Base-by-base conservation (phyloP, 1,140 invertebrate species). In the Bombus cullumanus region DNA sequence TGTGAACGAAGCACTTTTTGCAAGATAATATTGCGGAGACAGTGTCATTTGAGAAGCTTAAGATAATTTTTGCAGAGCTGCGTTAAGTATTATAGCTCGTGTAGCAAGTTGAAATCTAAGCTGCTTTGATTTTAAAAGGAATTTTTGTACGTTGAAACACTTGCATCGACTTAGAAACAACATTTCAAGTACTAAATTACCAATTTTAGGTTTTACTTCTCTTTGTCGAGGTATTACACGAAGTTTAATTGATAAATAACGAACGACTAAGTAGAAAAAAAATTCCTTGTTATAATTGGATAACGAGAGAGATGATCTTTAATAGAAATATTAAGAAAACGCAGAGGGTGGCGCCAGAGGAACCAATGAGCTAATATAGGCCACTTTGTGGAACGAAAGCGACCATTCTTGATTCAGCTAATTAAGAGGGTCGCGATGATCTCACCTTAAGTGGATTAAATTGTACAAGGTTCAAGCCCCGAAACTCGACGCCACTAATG, bases 391-490 rank as follows among this genome's bases (percentile, higher is more conserved):
- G 43, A 89, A 88, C 72, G 77, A 76, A 80, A 83, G 28, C 53
- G 47, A 75, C 66, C 59, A 82, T 85, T 75, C 47, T 66, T 82
- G 22, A 73, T 71, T 84, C 81, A 66, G 59, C 74, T 78, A 82
- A 83, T 85, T 85, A 80, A 80, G 83, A 71, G 77, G 76, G 76
- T 57, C 31, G 34, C 74, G 81, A 78, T 83, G 81, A 83, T 77
- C 81, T 78, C 83, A 80, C 53, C 77, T 62, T 85, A 85, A 85
- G 68, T 72, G 77, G 77, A 85, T 85, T 62, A 80, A 80, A 57
- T 64, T 79, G 43, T 28, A 41, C 53, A 43, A 39, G 43, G 53
- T 68, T 80, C 66, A 28, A 47, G 53, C 53, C 25, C 47, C 68
- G 68, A 85, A 85, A 85, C 53, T 43, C n/a, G 66, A 77, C 41